Base-by-base conservation (phyloP, 1,140 invertebrate species). In the Chymomyza costata region DNA sequence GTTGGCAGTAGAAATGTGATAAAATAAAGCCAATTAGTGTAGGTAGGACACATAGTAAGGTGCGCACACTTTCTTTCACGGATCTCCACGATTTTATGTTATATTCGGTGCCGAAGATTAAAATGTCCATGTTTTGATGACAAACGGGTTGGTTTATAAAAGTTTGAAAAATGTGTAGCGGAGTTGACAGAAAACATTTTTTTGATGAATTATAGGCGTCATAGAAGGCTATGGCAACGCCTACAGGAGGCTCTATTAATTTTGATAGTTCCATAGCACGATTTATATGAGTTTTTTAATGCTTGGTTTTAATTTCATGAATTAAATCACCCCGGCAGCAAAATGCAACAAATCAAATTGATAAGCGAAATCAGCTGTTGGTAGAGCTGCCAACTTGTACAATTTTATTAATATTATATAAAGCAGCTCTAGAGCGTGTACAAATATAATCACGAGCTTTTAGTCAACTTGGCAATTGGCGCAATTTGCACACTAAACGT, bases 21-120 rank as follows among this genome's bases (percentile, higher is more conserved):
- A 80, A n/a, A 0, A 46, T 40, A 6, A 80, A 57, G 0, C 73
- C 73, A 19, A 80, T 13, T 3, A 80, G 5, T 0, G 52, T 43
- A 1, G 67, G 55, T n/a, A 52, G 11, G 32, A 50, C 50, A 2
- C 31, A 21, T 2, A 67, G 1, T 2, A 78, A 38, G 3, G 59
- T 59, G 6, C 28, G 30, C 1, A 68, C 25, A 28, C 73, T 57
- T 1, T 49, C 44, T 19, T 18, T 15, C 0, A 68, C 3, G 0
- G 49, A 38, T 1, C 19, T 8, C 62, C 54, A 63, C 0, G 71
- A 39, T 6, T 52, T 50, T 3, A 19, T 32, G 5, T 34, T 11
- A 11, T n/a, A n/a, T n/a, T 43, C 34, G 10, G 6, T 10, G 1
- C 0, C 11, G 10, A 1, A 43, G 15, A 35, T 19, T 0, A 32